phyloP scores from a whole-genome alignment of 2,797 vertebrate species.

The Spatula clypeata region DNA sequence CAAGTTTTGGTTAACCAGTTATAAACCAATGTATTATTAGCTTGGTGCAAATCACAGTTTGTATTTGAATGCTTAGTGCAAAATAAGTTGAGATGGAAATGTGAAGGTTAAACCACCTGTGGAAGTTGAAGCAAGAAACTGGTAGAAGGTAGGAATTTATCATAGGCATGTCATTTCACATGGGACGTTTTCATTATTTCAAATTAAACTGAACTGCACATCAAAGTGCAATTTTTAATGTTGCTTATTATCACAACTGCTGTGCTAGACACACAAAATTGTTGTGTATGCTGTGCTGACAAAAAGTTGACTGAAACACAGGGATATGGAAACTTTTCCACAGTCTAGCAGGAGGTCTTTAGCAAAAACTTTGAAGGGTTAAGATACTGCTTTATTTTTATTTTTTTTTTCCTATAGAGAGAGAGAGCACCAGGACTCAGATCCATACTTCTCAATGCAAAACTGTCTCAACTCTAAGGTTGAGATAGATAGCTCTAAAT shows the following conservation, averaged over 20 bases:
- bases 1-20: neutral
- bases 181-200: neutral
- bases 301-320: neutral
- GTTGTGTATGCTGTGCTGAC: neutral
- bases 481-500: neutral
- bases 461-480: neutral
- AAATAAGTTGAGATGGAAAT: neutral
- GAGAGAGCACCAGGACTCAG: neutral
- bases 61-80: neutral
- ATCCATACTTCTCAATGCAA: neutral
- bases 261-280: neutral
- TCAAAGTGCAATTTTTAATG: neutral
- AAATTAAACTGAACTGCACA: neutral
- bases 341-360: neutral
- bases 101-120: neutral
- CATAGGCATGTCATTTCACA: neutral
- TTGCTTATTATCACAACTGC: neutral
- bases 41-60: neutral
- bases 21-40: neutral
- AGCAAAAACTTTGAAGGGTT: neutral
- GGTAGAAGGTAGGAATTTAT: neutral
- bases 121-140: neutral
- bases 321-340: neutral
- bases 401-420: neutral
- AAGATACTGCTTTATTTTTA: neutral